Conservation (phyloP, 2,888 invertebrate species). For the Leptodirus hochenwartii region DNA sequence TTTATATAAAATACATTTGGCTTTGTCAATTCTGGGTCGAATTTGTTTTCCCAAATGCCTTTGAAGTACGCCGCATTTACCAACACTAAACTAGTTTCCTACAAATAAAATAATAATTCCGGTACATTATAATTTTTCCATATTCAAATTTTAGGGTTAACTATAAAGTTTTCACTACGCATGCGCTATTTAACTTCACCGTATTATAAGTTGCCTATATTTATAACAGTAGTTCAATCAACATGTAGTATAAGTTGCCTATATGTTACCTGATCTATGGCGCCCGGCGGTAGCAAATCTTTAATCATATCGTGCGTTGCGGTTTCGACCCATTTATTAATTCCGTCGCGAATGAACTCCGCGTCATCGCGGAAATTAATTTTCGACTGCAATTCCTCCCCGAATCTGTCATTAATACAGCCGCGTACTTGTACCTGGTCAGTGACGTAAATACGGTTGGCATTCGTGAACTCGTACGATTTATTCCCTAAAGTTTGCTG, state of each 20-base stretch:
- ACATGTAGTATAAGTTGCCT: too few species aligned
- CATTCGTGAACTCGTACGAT: constrained; percentile 54
- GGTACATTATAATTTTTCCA: too few species aligned
- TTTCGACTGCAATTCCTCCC: constrained; percentile 39
- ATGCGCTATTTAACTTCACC: too few species aligned
- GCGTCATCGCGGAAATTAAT: constrained; percentile 46
- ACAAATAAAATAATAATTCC: too few species aligned
- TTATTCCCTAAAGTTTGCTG: constrained; percentile 31
- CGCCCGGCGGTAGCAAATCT: constrained; percentile 47
- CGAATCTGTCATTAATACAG: constrained; percentile 48
- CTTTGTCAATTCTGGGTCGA: constrained; percentile 48
- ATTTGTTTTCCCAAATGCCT: constrained; percentile 69
- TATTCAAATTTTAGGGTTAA: too few species aligned
- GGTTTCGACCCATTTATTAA: constrained; percentile 63
- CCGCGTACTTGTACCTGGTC: constrained; percentile 36
- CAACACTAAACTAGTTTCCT: constrained; percentile 49
- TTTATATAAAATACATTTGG: constrained; percentile 60
- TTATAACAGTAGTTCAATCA: too few species aligned
- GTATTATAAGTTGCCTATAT: too few species aligned
- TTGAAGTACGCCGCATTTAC: constrained; percentile 85
- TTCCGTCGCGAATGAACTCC: constrained; percentile 35
- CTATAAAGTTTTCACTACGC: too few species aligned
- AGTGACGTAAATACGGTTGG: constrained; percentile 61
- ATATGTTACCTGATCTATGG: constrained; percentile 32
- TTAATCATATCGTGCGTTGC: constrained; percentile 60